phyloP scores from a whole-genome alignment of 2,113 vertebrate genomes.

The Reinhardtius hippoglossoides region DNA sequence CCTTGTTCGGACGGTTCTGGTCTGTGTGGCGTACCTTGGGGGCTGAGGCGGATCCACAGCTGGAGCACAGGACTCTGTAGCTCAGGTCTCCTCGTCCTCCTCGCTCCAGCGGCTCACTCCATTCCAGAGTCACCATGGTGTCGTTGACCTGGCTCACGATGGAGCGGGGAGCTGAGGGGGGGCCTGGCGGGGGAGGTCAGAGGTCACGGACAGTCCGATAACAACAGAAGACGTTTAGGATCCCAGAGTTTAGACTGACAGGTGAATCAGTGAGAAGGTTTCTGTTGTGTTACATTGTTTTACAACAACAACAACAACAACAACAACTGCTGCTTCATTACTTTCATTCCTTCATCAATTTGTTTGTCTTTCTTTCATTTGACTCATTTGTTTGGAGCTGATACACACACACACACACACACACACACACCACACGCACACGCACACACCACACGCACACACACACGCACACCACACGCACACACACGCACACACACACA shows the following conservation, averaged over 20 bases:
- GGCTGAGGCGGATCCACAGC: slow-evolving; percentile 59
- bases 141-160: slow-evolving; percentile 85
- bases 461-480: too few species aligned
- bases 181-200: slow-evolving; percentile 69
- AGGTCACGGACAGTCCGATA: neutral
- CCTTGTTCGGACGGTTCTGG: neutral
- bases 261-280: neutral
- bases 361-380: neutral
- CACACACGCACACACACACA: too few species aligned
- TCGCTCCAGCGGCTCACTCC: slow-evolving; percentile 86
- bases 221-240: neutral
- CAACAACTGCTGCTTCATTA: too few species aligned
- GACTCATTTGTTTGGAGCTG: neutral
- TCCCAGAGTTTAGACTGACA: neutral
- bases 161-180: slow-evolving; percentile 85
- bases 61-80: slow-evolving; percentile 80
- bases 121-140: slow-evolving; percentile 84
- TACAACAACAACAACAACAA: too few species aligned
- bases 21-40: slow-evolving; percentile 17
- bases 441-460: too few species aligned
- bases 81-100: slow-evolving; percentile 85
- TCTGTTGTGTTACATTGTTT: too few species aligned
- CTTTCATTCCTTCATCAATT: neutral
- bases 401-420: too few species aligned
- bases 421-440: neutral